These are phyloP conservation scores for Heterohyrax brucei DNA, from an alignment of 2,797 vertebrate species.

Conservation along the genomic window DNA sequence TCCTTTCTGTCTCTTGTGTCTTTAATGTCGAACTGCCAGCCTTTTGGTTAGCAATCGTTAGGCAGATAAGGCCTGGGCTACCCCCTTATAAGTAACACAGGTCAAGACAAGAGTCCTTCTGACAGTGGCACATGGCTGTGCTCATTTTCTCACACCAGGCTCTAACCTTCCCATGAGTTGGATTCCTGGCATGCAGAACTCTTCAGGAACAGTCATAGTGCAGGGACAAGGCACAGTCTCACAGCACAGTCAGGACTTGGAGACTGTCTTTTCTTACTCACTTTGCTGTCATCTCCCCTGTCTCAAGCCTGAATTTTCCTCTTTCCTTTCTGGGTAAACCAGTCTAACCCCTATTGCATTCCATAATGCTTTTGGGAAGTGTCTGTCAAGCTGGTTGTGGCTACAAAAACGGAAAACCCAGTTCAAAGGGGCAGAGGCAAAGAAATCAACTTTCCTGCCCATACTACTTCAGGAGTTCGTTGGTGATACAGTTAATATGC, in stretches of 20 bases:
- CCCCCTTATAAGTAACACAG: neutral
- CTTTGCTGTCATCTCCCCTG: too few species aligned
- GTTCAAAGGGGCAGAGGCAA: neutral
- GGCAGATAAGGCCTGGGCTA: neutral
- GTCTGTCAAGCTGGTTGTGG: neutral
- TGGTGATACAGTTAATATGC: too few species aligned
- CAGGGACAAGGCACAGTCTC: neutral
- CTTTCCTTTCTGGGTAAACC: conserved; percentile 42
- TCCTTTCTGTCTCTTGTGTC: too few species aligned
- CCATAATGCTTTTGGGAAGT: neutral
- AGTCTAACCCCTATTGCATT: neutral
- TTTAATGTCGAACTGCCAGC: too few species aligned
- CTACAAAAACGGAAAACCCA: neutral
- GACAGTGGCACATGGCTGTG: neutral
- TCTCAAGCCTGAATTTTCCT: neutral
- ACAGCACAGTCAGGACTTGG: neutral
- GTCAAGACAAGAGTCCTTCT: neutral
- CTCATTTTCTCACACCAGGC: neutral
- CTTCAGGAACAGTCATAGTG: neutral
- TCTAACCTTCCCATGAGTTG: neutral
- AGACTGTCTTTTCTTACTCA: neutral
- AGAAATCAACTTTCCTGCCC: neutral
- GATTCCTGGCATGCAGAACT: neutral
- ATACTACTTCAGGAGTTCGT: too few species aligned
- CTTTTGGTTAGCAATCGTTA: too few species aligned